Percentiles rank a stretch among this genome's conserved stretches.
Conservation (phyloP, 2,797 vertebrate species). For the Gymnoscopelus braueri region DNA sequence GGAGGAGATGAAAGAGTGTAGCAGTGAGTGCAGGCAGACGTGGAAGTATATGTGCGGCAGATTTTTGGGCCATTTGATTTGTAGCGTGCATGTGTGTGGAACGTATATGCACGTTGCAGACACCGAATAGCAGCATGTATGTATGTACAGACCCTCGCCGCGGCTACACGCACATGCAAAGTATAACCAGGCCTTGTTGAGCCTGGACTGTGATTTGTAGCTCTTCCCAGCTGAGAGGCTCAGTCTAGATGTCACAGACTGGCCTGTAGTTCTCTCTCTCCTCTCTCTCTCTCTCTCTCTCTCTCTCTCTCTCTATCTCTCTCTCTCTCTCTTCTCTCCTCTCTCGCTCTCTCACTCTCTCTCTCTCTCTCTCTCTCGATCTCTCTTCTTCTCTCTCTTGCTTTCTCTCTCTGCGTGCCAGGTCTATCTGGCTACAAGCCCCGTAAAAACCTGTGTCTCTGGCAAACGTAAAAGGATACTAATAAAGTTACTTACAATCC, state of each 20-base stretch:
- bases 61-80: no score
- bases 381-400: not conserved
- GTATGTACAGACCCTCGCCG: no score
- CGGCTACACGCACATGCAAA: no score
- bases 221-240: slow-evolving; percentile 51
- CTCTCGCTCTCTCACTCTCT: not conserved
- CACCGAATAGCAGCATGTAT: no score
- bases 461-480: slow-evolving; percentile 75
- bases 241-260: slow-evolving; percentile 54
- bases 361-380: not conserved
- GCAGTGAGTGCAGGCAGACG: no score
- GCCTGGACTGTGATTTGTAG: slow-evolving; percentile 53
- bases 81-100: no score
- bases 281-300: slow-evolving; percentile 26
- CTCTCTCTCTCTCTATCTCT: slow-evolving; percentile 19
- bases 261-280: slow-evolving; percentile 39
- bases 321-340: slow-evolving; percentile 3
- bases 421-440: slow-evolving; percentile 52
- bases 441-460: slow-evolving; percentile 72
- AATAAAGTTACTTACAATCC: slow-evolving; percentile 74
- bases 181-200: no score
- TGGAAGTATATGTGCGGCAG: no score
- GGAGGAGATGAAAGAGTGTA: no score
- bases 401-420: slow-evolving; percentile 29
- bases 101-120: no score